A percentile compares a stretch with the other conserved stretches of the same genome.
Conservation (phyloP, 2,888 invertebrate species). For the Lydus trimaculatus region DNA sequence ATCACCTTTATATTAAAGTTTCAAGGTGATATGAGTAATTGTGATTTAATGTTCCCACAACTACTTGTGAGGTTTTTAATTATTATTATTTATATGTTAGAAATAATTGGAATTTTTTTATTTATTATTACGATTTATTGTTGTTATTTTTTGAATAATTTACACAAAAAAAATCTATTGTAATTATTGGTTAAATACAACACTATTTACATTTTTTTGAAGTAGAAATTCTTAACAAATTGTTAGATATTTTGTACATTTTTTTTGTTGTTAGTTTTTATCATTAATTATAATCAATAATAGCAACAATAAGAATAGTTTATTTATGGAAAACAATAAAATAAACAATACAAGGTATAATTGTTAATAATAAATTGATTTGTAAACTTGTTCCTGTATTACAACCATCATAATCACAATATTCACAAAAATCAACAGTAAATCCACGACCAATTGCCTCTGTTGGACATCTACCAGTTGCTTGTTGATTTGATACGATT, state of each 20-base stretch:
- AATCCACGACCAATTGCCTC: constrained; percentile 63
- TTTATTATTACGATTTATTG: neutral
- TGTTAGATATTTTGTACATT: neutral
- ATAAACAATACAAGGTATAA: constrained; percentile 38
- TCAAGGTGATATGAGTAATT: neutral
- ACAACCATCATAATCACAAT: constrained; percentile 74
- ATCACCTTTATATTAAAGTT: neutral
- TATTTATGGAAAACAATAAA: constrained; percentile 23
- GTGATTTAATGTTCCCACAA: neutral
- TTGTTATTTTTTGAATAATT: neutral
- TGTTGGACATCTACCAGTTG: constrained; percentile 62
- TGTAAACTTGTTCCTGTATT: constrained; percentile 66
- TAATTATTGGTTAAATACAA: neutral
- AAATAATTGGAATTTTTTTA: too few species aligned
- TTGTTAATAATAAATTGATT: constrained; percentile 59
- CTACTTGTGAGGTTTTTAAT: too few species aligned
- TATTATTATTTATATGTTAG: too few species aligned
- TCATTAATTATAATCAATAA: neutral
- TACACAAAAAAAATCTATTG: neutral
- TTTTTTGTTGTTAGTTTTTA: neutral
- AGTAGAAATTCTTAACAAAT: too few species aligned
- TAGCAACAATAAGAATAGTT: neutral
- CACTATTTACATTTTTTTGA: neutral
- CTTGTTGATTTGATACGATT: constrained; percentile 65
- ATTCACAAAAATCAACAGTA: constrained; percentile 69